Evolutionary conservation across 2,888 invertebrate species (phyloP), one percentile per base, ranked within the genome.

Genomic region (Caenorhabditis panamensis): DNA sequence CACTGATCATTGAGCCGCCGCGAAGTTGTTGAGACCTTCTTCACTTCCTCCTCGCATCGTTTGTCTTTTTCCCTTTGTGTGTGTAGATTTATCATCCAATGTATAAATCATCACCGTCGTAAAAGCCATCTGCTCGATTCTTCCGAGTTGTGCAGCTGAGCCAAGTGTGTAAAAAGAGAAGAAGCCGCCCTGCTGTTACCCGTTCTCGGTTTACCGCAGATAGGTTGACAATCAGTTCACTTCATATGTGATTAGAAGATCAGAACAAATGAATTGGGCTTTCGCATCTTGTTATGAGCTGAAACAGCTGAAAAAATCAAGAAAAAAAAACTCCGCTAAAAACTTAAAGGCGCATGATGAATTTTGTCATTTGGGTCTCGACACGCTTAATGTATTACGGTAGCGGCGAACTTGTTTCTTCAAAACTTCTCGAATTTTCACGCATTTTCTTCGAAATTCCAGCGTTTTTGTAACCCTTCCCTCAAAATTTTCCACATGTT

Each of bases 41-140:
- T 20, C 16, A 31, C 18, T 31, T 36, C 41, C 41, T 54, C 18
- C 22, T 53, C 18, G 9, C 16, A 44, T 36, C 49, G 8, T 13
- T 13, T 11, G 44, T 31, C 18, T 41, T 28, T 22, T 53, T 26
- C 37, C 41, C 37, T 51, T 22, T 53, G 20, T 56, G 28, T 49
- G 58, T 58, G 49, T 5, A 37, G 49, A 51, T 73, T 47, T 58
- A 56, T 49, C 47, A 36, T n/a, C 36, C n/a, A 13, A 49, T 18
- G 54, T 26, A 64, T 64, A 56, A 63, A 72, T 56, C 71, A 63
- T 56, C 62, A 47, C 61, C 51, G 36, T 72, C 36, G 62, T 62
- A 62, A 62, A 54, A 62, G 53, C 41, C 61, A 71, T 54, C 53
- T 54, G 54, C 44, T 71, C 44, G 13, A 44, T 22, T 58, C 28